Evolutionary conservation across 2,797 vertebrate species (phyloP).

Genomic region (Lagorchestes hirsutus): DNA sequence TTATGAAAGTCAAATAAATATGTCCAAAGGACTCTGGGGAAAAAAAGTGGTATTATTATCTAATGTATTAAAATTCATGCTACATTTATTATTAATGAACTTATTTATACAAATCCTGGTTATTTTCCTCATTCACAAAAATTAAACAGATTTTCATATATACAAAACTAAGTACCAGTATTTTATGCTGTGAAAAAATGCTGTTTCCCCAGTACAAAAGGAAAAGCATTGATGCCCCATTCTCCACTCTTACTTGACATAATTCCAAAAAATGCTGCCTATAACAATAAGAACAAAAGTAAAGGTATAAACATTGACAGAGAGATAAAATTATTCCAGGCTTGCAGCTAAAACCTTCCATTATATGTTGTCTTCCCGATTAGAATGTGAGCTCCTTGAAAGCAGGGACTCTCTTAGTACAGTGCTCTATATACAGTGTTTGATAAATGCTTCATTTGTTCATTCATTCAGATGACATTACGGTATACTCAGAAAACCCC

Average conservation of each 20-base stretch:
- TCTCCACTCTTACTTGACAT: background rate
- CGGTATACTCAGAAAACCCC: no score
- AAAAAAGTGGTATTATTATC: background rate
- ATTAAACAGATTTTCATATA: background rate
- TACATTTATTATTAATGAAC: background rate
- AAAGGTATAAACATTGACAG: background rate
- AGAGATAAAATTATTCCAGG: background rate
- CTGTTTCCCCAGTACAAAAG: background rate
- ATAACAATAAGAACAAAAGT: background rate
- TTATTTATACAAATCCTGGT: background rate
- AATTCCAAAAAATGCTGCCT: background rate
- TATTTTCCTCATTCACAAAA: background rate
- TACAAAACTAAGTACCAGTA: background rate
- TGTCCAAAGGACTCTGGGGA: background rate
- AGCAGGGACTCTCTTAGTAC: background rate
- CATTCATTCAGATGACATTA: no score
- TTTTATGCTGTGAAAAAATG: background rate
- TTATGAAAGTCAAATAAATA: background rate
- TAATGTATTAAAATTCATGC: background rate
- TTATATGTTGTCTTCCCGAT: background rate
- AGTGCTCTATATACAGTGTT: no score
- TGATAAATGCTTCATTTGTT: no score
- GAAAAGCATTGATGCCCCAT: background rate
- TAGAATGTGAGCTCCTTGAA: background rate
- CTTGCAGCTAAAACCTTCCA: background rate